Percentiles rank a stretch among this genome's conserved stretches.
These are phyloP conservation scores for Alouatta palliata DNA, from an alignment of 2,113 vertebrate genomes.

Conservation along the genomic window DNA sequence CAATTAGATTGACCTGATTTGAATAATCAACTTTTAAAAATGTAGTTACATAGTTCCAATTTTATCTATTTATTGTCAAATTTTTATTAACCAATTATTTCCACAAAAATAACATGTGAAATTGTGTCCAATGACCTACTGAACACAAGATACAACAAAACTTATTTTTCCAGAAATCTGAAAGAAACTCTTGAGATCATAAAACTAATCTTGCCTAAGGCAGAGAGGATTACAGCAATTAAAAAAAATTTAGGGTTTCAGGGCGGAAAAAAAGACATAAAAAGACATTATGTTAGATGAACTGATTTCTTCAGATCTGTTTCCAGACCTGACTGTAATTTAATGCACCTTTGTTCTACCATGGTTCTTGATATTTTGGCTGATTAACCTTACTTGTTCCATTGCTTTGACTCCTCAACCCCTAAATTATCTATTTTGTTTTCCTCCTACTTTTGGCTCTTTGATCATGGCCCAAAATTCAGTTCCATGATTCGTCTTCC, in stretches of 20 bases:
- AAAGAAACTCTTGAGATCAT: neutral
- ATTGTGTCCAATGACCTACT: neutral
- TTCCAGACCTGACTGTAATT: neutral
- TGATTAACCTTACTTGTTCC: neutral
- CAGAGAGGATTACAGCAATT: neutral
- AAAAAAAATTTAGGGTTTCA: neutral
- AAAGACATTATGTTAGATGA: neutral
- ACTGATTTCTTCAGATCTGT: neutral
- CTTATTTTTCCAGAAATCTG: neutral
- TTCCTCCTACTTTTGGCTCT: neutral
- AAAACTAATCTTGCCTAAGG: neutral
- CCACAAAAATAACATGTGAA: neutral
- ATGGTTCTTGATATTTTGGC: neutral
- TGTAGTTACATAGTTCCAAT: neutral
- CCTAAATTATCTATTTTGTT: neutral
- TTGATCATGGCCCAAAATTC: neutral
- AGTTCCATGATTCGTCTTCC: neutral
- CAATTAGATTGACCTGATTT: neutral
- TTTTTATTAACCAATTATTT: neutral
- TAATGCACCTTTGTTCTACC: neutral
- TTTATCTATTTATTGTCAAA: neutral
- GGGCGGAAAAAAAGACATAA: neutral
- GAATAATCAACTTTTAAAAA: neutral
- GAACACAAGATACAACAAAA: neutral
- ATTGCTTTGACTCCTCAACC: neutral